Conservation (phyloP, 2,888 invertebrate species). For the Tuta absoluta region DNA sequence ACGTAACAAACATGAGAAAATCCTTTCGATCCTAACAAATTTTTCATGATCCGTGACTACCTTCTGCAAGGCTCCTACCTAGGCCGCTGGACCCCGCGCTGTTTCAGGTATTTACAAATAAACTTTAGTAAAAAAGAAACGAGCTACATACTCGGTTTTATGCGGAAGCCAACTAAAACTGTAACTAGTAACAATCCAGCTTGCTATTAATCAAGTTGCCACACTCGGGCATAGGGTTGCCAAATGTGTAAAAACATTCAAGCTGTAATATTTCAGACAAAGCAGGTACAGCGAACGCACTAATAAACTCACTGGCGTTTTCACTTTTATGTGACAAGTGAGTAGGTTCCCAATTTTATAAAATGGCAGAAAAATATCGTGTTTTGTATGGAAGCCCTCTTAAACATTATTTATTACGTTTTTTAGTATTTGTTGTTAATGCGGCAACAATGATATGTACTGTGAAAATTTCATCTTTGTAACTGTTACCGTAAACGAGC, state of each 20-base stretch:
- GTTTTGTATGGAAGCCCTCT: too few species aligned
- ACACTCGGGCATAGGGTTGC: slow-evolving; percentile 21
- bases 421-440: too few species aligned
- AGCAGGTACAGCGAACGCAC: too few species aligned
- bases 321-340: too few species aligned
- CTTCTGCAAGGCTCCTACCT: background rate
- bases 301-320: too few species aligned
- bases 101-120: slow-evolving; percentile 5
- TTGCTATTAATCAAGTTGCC: slow-evolving; percentile 48
- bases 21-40: background rate
- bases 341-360: too few species aligned
- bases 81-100: background rate
- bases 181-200: slow-evolving; percentile 25
- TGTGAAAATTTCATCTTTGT: too few species aligned
- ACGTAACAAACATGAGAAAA: background rate
- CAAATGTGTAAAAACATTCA: background rate
- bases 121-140: slow-evolving; percentile 7
- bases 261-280: background rate
- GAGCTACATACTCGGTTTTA: slow-evolving; percentile 22
- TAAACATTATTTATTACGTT: too few species aligned
- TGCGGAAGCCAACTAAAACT: slow-evolving; percentile 23
- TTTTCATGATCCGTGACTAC: background rate
- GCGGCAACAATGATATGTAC: too few species aligned
- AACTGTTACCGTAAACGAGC: too few species aligned
- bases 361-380: too few species aligned